Evolutionary conservation across 2,888 invertebrate species (phyloP).

Genomic region (Podabrus alpinus): DNA sequence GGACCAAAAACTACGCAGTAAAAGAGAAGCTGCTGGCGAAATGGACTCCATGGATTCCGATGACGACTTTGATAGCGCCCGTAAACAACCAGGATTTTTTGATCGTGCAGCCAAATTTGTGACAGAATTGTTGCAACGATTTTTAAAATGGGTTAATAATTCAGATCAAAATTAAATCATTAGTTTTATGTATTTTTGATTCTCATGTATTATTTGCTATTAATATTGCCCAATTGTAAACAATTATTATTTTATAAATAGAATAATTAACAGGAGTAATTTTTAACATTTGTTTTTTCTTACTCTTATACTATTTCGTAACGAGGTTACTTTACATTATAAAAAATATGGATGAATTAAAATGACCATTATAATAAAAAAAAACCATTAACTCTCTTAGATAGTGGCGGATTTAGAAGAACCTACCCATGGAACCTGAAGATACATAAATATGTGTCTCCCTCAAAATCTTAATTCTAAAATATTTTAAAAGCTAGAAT

Average conservation of each 20-base stretch:
- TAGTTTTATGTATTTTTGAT: not conserved
- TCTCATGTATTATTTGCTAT: not conserved
- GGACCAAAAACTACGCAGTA: slow-evolving; percentile 21
- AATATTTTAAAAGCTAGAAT: no score
- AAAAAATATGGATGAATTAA: no score
- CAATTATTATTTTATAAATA: not conserved
- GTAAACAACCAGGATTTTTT: slow-evolving; percentile 48
- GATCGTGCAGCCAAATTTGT: slow-evolving; percentile 55
- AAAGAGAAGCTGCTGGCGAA: slow-evolving; percentile 30
- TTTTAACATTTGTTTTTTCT: no score
- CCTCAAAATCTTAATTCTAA: no score
- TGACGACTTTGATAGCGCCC: slow-evolving; percentile 22
- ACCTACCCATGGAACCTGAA: no score
- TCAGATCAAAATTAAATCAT: slow-evolving; percentile 39
- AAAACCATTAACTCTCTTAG: no score
- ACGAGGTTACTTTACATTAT: no score
- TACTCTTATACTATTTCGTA: no score
- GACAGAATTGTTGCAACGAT: slow-evolving; percentile 53
- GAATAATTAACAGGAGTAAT: not conserved
- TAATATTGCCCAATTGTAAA: not conserved
- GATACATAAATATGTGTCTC: no score
- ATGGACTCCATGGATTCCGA: slow-evolving; percentile 27
- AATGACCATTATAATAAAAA: no score
- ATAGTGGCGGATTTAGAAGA: no score
- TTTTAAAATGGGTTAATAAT: slow-evolving; percentile 56